Conservation (phyloP, 2,797 vertebrate species). For the Mastacembelus armatus region DNA sequence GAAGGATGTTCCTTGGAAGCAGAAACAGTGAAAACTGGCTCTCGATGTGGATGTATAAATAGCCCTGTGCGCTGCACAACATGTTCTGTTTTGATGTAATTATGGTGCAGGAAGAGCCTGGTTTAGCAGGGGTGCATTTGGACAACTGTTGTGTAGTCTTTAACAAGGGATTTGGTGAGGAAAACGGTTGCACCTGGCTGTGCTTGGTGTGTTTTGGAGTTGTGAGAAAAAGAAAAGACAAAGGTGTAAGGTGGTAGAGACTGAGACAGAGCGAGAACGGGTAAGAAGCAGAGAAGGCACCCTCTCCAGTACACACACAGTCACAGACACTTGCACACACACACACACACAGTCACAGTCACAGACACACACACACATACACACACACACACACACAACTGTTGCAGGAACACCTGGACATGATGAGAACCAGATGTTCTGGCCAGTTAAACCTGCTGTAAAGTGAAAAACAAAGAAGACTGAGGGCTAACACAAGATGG, state of each 20-base stretch:
- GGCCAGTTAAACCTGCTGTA: slow-evolving; percentile 62
- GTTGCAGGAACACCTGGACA: slow-evolving; percentile 74
- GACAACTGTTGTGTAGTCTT: slow-evolving; percentile 68
- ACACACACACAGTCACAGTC: slow-evolving; percentile 9
- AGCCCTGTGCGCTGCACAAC: slow-evolving; percentile 76
- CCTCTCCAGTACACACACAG: slow-evolving; percentile 9
- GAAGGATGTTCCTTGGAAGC: slow-evolving; percentile 80
- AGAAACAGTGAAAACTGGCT: slow-evolving; percentile 74
- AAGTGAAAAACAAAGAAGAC: slow-evolving; percentile 69
- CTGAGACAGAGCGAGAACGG: slow-evolving; percentile 8
- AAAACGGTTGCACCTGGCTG: slow-evolving; percentile 78
- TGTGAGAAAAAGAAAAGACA: slow-evolving; percentile 34
- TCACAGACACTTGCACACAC: slow-evolving; percentile 6
- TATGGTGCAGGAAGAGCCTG: slow-evolving; percentile 77
- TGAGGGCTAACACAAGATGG: slow-evolving; percentile 48
- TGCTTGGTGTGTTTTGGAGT: slow-evolving; percentile 46
- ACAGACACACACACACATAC: slow-evolving; percentile 1
- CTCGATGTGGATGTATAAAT: slow-evolving; percentile 75
- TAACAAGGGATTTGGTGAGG: slow-evolving; percentile 71
- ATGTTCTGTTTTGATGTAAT: slow-evolving; percentile 82
- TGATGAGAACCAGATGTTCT: slow-evolving; percentile 76
- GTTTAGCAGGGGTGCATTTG: slow-evolving; percentile 71
- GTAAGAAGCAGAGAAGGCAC: slow-evolving; percentile 15
- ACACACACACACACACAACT: too few relatives aligned
- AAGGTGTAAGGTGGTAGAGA: slow-evolving; percentile 16